Conservation (phyloP, 2,113 vertebrate genomes). For the Chamaea fasciata region DNA sequence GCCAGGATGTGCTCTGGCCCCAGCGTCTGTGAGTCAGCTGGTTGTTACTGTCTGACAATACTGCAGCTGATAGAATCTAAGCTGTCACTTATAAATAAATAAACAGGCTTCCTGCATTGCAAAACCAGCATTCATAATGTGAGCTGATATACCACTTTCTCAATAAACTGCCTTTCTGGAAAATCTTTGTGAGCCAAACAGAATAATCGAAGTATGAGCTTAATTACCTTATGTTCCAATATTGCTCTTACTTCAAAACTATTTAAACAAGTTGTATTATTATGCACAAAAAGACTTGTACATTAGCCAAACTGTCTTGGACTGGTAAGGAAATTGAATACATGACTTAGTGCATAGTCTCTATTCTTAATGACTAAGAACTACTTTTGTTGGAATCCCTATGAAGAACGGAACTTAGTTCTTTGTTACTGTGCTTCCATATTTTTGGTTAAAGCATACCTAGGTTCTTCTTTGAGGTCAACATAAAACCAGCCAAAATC, state of each 20-base stretch:
- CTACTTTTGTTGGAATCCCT: background rate
- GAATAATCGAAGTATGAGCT: background rate
- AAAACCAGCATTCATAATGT: background rate
- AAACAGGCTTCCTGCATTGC: background rate
- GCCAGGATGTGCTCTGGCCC: background rate
- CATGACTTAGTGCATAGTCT: background rate
- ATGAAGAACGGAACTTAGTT: background rate
- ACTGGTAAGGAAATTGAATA: background rate
- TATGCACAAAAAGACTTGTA: background rate
- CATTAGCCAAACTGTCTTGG: background rate
- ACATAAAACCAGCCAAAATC: background rate
- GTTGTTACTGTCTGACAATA: background rate
- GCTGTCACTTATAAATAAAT: slow-evolving; percentile 43
- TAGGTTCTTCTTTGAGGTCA: background rate
- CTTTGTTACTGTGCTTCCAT: background rate
- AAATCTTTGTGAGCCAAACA: background rate
- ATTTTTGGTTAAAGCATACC: background rate
- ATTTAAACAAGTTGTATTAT: background rate
- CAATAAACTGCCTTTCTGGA: background rate
- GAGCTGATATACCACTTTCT: background rate
- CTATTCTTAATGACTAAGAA: background rate
- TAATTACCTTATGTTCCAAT: background rate
- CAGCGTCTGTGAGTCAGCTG: background rate
- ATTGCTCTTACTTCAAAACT: background rate
- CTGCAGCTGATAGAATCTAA: background rate